phyloP scores from a whole-genome alignment of 2,888 invertebrate species.

The Apodemia mormo region DNA sequence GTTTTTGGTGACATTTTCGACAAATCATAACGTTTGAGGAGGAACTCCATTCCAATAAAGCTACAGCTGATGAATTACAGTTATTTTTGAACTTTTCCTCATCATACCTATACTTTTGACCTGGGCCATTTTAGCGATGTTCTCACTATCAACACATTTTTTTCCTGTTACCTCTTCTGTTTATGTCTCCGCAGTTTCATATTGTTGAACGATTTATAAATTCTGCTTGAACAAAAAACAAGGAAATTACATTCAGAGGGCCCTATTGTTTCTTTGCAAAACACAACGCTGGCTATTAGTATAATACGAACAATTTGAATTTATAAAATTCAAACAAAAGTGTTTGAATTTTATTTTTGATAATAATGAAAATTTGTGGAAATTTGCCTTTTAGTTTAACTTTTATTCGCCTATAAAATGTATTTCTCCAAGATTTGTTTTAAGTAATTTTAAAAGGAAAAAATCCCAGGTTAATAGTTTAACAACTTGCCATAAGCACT shows the following conservation, averaged over 20 bases:
- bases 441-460: too few species aligned
- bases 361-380: constrained; percentile 23
- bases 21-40: too few species aligned
- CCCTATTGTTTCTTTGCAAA: constrained; percentile 24
- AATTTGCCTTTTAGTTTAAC: neutral
- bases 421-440: neutral
- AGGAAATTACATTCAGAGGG: constrained; percentile 36
- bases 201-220: constrained; percentile 31
- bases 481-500: too few species aligned
- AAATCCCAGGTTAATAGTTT: too few species aligned
- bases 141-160: constrained; percentile 29
- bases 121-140: too few species aligned
- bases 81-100: too few species aligned
- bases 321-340: neutral
- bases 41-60: too few species aligned
- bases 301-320: constrained; percentile 27
- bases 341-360: constrained; percentile 28
- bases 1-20: too few species aligned
- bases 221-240: constrained; percentile 32
- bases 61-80: too few species aligned
- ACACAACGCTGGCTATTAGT: constrained; percentile 24
- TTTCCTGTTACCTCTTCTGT: constrained; percentile 58
- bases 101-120: too few species aligned
- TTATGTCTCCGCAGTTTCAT: constrained; percentile 38
- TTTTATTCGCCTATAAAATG: neutral